Base-by-base conservation (phyloP, 2,888 invertebrate genomes). In the Tanaodytes sp. region DNA sequence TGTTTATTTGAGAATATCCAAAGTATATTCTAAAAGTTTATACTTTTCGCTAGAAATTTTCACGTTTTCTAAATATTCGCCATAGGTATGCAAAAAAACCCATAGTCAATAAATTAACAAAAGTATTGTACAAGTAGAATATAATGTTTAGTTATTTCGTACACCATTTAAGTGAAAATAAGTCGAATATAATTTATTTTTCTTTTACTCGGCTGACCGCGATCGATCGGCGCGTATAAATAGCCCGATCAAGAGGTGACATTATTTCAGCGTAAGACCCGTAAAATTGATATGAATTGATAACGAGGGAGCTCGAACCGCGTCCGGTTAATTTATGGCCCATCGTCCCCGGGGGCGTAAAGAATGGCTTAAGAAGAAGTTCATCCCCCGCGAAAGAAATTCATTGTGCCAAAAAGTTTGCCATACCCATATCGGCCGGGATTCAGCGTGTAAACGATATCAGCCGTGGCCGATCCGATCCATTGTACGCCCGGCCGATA, bases 381-480 rank as follows among this genome's bases (percentile, higher is more conserved):
- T 70, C 55, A 61, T 70, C 65, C 68, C 57, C 59, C 58, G 46
- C 20, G 31, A 54, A 58, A 65, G 57, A 71, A 63, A 63, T 59
- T 72, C 65, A 69, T 66, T 58, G 51, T 55, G 59, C 58, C 63
- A 51, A 72, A 65, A 64, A 59, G 66, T 71, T 71, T 57, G 55
- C 40, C 61, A 67, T 65, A 62, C 70, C 51, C 65, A 65, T 70
- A 46, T 40, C 55, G 23, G 19, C 63, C 73, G 76, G 75, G 75
- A 23, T 23, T 23, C 76, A 74, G 77, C 76, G 77, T 79, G 78
- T 80, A 79, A 78, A 78, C 78, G 77, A 80, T 79, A 78, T 78
- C 77, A 75, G 58, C 75, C 73, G 73, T 71, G 69, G 67, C 72
- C 65, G 58, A 68, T 64, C 77, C 77, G 77, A 70, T 65, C 77